Base-by-base conservation (phyloP, 2,113 vertebrate genomes). In the Strix uralensis region DNA sequence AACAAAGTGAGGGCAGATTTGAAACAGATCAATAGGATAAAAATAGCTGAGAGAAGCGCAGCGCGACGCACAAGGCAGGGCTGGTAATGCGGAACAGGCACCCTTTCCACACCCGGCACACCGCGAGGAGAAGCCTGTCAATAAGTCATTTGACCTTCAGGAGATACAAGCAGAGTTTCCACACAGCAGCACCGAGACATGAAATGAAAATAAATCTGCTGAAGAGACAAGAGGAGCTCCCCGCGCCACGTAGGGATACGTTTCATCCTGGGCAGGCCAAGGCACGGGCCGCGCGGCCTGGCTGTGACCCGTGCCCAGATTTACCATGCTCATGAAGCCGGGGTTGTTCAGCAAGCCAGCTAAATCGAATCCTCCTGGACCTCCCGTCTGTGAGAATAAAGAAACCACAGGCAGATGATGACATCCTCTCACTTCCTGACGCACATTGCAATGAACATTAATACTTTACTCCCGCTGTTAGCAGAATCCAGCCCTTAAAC, bases 301-400 rank as follows among this genome's bases (percentile, higher is more conserved):
- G 71, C 70, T 54, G 26, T 2, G 36, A 36, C 8, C 69, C 7
- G 34, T 2, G 15, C 5, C 36, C 66, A 6, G 0, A 14, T 42
- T 98, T 93, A 99, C 99, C 99, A 99, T 99, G 86, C 98, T 99
- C 98, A 99, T 99, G 97, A 99, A 99, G 81, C 99, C 97, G 0
- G 99, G 99, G 97, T 99, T 99, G 97, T 99, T 99, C 58, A 99
- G 98, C 92, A 99, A 96, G 42, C 99, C 99, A 0, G 99, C 99
- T 52, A 99, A 96, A 80, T 99, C 99, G 1, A 99, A 98, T 20
- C 99, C 98, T 8, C 99, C 99, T 14, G 99, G 96, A 11, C 98
- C 98, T 6, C 98, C 98, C 3, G 98, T 99, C 99, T 98, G 95
- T 5, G 65, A 90, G 22, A 62, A 66, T 5, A 66, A 47, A 89